A percentile compares a stretch with the other conserved stretches of the same genome.
Conservation (phyloP, 2,113 vertebrate genomes). For the Mola mola region DNA sequence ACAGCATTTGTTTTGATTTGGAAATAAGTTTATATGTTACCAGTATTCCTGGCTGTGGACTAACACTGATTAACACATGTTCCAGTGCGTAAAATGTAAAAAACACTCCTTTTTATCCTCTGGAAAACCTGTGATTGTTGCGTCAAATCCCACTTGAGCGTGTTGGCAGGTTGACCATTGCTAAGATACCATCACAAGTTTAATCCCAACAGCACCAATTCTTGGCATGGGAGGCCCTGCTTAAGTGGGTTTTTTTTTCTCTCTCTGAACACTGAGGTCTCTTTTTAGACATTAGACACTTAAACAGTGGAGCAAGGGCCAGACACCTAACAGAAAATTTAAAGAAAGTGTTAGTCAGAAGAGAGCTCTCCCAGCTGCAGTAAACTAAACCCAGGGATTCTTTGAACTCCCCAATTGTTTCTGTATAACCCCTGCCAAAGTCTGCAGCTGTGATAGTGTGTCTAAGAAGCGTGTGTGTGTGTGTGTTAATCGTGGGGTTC, state of each 20-base stretch:
- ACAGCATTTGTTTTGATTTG: constrained; percentile 25
- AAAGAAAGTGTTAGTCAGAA: constrained; percentile 28
- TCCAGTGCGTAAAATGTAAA: constrained; percentile 16
- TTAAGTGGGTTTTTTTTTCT: constrained; percentile 11
- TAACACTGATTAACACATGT: constrained; percentile 4
- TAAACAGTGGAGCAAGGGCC: constrained; percentile 16
- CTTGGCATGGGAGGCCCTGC: not conserved
- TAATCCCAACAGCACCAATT: not conserved
- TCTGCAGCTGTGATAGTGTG: constrained; percentile 49
- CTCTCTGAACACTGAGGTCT: not conserved
- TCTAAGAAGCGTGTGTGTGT: constrained; percentile 19
- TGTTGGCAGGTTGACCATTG: constrained; percentile 11
- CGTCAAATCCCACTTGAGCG: constrained; percentile 11
- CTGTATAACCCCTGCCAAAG: constrained; percentile 36
- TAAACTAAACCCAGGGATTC: constrained; percentile 42
- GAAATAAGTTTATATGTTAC: constrained; percentile 14
- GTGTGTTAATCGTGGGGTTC: constrained; percentile 43
- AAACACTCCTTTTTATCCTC: not conserved
- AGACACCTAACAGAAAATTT: constrained; percentile 21
- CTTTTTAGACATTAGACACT: constrained; percentile 22
- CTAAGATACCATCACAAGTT: constrained; percentile 22
- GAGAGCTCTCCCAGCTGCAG: constrained; percentile 32
- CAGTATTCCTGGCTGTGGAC: constrained; percentile 18
- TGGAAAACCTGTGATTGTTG: constrained; percentile 9
- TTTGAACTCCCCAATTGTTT: constrained; percentile 39